phyloP scores from a whole-genome alignment of 1,140 invertebrate genomes.

The Conus betulinus region DNA sequence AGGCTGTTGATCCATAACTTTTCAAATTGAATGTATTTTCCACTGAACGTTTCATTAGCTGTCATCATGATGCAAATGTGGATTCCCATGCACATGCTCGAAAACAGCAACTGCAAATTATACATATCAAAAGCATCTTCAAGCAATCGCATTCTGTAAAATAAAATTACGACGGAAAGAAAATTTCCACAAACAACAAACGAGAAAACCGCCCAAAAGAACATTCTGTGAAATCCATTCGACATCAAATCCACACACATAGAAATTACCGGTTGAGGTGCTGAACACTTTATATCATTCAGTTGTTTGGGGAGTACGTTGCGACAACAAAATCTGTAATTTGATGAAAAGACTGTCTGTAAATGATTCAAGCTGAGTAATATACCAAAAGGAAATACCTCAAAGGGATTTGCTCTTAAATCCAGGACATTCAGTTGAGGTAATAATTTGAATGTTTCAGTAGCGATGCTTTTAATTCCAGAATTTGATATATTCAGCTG shows the following conservation, averaged over 20 bases:
- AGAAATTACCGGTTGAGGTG: neutral
- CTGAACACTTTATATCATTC: neutral
- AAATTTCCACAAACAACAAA: neutral
- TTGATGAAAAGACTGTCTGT: neutral
- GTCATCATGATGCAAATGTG: neutral
- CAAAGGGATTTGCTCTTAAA: neutral
- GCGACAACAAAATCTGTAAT: neutral
- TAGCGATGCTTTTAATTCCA: neutral
- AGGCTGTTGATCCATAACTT: neutral
- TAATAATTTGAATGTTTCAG: neutral
- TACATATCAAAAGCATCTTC: neutral
- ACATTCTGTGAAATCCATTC: neutral
- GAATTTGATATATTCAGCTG: neutral
- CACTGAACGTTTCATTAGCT: neutral
- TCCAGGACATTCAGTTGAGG: neutral
- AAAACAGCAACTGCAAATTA: neutral
- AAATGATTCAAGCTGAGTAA: neutral
- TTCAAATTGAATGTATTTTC: neutral
- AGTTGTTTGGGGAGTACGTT: neutral
- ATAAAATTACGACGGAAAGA: neutral
- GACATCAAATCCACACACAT: neutral
- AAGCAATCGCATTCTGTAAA: neutral
- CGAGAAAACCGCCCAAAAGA: neutral
- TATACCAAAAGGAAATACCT: neutral
- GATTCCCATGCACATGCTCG: neutral